Conservation (phyloP, 1,140 invertebrate species). For the Vanessa atalanta region DNA sequence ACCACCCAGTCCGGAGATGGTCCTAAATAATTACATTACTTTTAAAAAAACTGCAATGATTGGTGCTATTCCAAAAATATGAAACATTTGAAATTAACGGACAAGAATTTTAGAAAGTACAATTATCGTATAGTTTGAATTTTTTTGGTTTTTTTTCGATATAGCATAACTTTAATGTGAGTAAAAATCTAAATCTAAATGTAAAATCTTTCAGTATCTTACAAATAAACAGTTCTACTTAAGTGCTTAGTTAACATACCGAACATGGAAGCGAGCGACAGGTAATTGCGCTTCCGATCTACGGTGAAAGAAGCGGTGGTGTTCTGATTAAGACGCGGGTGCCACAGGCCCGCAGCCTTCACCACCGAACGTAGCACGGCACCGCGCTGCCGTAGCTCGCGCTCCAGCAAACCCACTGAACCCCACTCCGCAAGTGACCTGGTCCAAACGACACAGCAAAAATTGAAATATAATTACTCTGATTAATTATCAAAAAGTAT, state of each 20-base stretch:
- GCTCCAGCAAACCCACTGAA: conserved; percentile 93
- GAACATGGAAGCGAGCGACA: conserved; percentile 97
- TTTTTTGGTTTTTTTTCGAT: too few relatives aligned
- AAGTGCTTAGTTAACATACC: conserved; percentile 66
- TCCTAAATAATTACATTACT: conserved; percentile 41
- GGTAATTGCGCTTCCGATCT: conserved; percentile 92
- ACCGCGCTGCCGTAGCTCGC: conserved; percentile 92
- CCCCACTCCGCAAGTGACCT: conserved; percentile 94
- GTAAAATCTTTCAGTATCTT: too few relatives aligned
- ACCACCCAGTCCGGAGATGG: conserved; percentile 99
- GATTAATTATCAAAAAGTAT: too few relatives aligned
- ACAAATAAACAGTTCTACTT: neutral
- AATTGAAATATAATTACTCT: too few relatives aligned
- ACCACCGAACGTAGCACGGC: conserved; percentile 94
- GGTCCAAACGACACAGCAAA: neutral
- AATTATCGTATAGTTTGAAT: too few relatives aligned
- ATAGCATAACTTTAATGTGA: too few relatives aligned
- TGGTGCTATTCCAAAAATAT: too few relatives aligned
- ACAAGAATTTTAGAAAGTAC: too few relatives aligned
- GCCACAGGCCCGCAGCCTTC: conserved; percentile 96
- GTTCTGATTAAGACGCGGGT: conserved; percentile 94
- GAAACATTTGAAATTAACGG: too few relatives aligned
- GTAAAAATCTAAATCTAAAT: too few relatives aligned
- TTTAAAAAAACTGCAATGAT: too few relatives aligned
- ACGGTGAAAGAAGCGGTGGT: conserved; percentile 92